A percentile compares a stretch with the other conserved stretches of the same genome.
phyloP scores from a whole-genome alignment of 2,888 invertebrate genomes.

The Cephus spinipes region DNA sequence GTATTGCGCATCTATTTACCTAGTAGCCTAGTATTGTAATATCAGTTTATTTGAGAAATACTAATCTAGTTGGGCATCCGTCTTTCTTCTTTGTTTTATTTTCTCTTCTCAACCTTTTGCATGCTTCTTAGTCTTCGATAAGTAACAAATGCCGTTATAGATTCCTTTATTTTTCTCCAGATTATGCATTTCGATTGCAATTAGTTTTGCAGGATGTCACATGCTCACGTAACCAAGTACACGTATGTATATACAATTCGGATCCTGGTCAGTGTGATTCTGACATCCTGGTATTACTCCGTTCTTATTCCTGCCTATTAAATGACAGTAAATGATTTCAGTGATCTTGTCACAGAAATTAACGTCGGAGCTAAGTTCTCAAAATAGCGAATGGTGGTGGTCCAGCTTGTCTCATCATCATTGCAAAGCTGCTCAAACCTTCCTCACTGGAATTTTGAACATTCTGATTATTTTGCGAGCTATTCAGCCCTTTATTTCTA shows the following conservation, averaged over 20 bases:
- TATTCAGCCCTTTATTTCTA: conserved; percentile 72
- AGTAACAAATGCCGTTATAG: not conserved
- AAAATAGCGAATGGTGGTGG: conserved; percentile 61
- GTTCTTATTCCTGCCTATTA: not conserved
- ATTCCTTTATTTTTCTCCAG: not conserved
- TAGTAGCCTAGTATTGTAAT: not conserved
- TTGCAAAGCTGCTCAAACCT: conserved; percentile 54
- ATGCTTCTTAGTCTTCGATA: not conserved
- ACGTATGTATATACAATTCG: not conserved
- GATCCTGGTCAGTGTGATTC: not conserved
- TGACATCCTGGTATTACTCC: not conserved
- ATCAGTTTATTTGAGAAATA: not conserved
- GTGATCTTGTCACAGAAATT: not conserved
- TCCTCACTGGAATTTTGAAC: conserved; percentile 55
- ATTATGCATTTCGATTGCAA: not conserved
- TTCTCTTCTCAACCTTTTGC: not conserved
- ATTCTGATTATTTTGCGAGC: conserved; percentile 56
- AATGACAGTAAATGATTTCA: not conserved
- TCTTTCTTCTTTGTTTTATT: not conserved
- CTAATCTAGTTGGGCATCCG: not conserved
- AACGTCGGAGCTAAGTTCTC: conserved; percentile 47
- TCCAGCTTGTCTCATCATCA: conserved; percentile 61
- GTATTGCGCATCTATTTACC: not conserved
- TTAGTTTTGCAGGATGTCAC: not conserved
- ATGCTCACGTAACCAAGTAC: not conserved